Evolutionary conservation across 2,797 vertebrate species (phyloP).

Genomic region (Pseudochaenichthys georgianus): DNA sequence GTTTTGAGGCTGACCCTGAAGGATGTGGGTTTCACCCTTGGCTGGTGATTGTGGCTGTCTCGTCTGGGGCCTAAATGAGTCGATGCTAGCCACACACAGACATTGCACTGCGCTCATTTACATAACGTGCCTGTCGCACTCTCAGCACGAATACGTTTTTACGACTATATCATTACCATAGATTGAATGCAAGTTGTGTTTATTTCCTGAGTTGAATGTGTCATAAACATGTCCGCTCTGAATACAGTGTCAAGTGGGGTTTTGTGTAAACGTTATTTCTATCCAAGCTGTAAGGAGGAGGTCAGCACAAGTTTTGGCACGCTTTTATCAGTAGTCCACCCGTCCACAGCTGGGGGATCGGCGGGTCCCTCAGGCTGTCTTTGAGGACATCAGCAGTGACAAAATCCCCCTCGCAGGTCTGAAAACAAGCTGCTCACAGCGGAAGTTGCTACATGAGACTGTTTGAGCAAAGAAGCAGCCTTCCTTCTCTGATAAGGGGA

Average conservation of each 20-base stretch:
- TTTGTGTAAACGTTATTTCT: conserved; percentile 30
- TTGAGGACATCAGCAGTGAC: conserved; percentile 72
- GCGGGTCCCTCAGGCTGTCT: conserved; percentile 65
- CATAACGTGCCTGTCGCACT: conserved; percentile 42
- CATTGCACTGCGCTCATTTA: conserved; percentile 56
- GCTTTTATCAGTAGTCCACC: conserved; percentile 40
- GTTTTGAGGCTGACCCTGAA: conserved; percentile 82
- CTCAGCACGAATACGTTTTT: conserved; percentile 47
- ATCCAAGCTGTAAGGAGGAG: conserved; percentile 42
- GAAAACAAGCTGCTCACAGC: conserved; percentile 76
- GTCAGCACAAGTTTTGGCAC: conserved; percentile 42
- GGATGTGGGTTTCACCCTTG: conserved; percentile 84
- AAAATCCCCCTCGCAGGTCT: conserved; percentile 74
- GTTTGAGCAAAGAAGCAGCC: conserved; percentile 78
- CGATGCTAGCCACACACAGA: conserved; percentile 62
- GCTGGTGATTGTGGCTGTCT: conserved; percentile 82
- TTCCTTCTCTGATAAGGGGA: conserved; percentile 82
- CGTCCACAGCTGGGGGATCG: conserved; percentile 56
- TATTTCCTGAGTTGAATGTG: conserved; percentile 13
- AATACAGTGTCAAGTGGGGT: not conserved
- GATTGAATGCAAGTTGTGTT: conserved; percentile 16
- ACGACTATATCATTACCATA: conserved; percentile 14
- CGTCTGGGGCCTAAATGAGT: conserved; percentile 74
- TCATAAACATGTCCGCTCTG: conserved; percentile 1
- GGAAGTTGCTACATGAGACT: conserved; percentile 81